A percentile compares a stretch with the other conserved stretches of the same genome.
phyloP scores from a whole-genome alignment of 2,888 invertebrate species.

The Automeris io region DNA sequence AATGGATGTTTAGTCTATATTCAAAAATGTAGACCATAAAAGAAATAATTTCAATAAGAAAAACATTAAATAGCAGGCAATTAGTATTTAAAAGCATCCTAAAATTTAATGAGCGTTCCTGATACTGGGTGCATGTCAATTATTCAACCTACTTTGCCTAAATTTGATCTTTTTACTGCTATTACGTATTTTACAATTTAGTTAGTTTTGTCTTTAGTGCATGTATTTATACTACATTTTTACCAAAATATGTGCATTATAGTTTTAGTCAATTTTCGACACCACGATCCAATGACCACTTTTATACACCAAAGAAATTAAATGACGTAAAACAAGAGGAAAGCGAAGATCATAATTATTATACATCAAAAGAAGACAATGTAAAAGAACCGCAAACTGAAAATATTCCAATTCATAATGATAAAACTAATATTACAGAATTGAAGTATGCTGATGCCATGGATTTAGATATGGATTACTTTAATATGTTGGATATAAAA shows the following conservation, averaged over 20 bases:
- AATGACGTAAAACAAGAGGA: constrained; percentile 5
- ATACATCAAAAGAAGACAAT: constrained; percentile 4
- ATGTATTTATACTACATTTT: no score
- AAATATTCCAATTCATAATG: constrained; percentile 8
- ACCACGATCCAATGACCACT: constrained; percentile 39
- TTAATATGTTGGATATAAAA: constrained; percentile 1
- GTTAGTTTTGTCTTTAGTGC: no score
- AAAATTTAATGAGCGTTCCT: no score
- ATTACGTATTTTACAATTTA: no score
- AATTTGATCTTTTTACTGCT: no score
- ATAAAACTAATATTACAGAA: constrained; percentile 1
- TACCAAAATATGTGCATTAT: constrained; percentile 7
- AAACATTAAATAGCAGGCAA: neutral
- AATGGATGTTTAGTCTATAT: no score
- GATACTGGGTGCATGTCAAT: no score
- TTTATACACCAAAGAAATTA: constrained; percentile 33
- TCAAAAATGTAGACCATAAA: no score
- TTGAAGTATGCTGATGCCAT: neutral
- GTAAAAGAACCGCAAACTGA: constrained; percentile 5
- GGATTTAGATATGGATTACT: constrained; percentile 1
- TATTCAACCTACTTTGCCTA: no score
- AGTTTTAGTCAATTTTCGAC: constrained; percentile 60
- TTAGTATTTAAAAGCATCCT: no score
- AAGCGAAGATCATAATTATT: constrained; percentile 14
- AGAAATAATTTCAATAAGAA: neutral